Conservation (phyloP, 2,797 vertebrate genomes). For the Podarcis siculus region DNA sequence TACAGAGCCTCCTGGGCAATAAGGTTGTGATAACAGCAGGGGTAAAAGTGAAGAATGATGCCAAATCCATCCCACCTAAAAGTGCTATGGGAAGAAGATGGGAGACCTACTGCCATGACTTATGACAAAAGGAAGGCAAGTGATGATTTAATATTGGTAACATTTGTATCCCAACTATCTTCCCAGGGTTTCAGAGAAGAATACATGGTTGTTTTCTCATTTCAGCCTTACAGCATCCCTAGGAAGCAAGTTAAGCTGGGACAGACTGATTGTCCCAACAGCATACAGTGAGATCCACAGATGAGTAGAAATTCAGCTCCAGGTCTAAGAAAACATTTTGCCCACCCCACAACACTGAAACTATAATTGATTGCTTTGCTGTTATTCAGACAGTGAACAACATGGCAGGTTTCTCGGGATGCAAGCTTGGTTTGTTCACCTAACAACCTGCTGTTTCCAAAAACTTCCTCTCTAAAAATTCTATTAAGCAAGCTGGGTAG, state of each 20-base stretch:
- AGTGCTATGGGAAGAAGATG: neutral
- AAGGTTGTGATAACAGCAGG: neutral
- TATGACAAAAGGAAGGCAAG: neutral
- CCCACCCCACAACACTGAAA: neutral
- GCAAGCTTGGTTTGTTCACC: neutral
- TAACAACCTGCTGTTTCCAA: conserved; percentile 41
- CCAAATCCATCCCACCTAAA: neutral
- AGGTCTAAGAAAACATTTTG: neutral
- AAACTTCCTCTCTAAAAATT: conserved; percentile 41
- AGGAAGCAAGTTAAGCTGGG: neutral
- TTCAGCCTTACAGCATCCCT: neutral
- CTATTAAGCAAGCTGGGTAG: neutral
- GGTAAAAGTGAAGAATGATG: neutral
- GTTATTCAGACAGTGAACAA: neutral
- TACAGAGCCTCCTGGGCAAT: neutral
- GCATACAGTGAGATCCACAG: neutral
- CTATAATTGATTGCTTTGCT: neutral
- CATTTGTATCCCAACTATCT: neutral
- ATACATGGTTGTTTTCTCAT: neutral
- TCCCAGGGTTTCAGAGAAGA: neutral
- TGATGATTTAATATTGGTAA: neutral
- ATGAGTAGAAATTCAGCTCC: neutral
- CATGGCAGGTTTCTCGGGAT: conserved; percentile 25
- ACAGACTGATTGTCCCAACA: neutral
- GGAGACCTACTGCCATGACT: neutral